These are phyloP conservation scores for Drosophila biarmipes DNA, from an alignment of 1,140 invertebrate genomes.

Conservation along the genomic window DNA sequence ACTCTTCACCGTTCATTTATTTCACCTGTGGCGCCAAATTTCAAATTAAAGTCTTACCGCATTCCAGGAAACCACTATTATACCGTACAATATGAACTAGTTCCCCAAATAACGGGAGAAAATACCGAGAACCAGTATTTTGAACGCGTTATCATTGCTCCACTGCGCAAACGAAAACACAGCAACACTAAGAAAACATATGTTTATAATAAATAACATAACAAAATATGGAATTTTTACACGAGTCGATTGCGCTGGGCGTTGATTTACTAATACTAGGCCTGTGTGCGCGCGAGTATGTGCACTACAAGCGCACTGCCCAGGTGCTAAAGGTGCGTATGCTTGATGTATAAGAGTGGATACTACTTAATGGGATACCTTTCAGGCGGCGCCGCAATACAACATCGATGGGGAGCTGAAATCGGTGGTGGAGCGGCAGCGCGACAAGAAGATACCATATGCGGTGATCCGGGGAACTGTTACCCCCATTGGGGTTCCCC, in stretches of 20 bases:
- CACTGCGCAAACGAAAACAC: neutral
- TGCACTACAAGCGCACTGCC: slow-evolving; percentile 88
- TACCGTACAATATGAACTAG: neutral
- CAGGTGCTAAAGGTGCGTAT: slow-evolving; percentile 87
- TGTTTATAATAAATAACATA: slow-evolving; percentile 16
- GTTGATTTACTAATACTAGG: slow-evolving; percentile 89
- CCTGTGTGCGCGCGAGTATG: slow-evolving; percentile 89
- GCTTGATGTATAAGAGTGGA: neutral
- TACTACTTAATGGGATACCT: slow-evolving; percentile 13
- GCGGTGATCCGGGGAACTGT: slow-evolving; percentile 90
- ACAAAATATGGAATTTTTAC: slow-evolving; percentile 72
- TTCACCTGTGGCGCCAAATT: neutral
- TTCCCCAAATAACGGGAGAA: neutral
- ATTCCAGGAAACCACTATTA: neutral
- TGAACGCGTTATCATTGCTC: neutral
- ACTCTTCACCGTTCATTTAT: no score
- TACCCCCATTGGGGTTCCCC: slow-evolving; percentile 89
- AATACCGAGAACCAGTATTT: neutral
- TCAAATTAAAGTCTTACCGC: neutral
- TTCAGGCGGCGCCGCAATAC: slow-evolving; percentile 88
- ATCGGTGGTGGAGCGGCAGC: slow-evolving; percentile 86
- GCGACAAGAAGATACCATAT: slow-evolving; percentile 88
- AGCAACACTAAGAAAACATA: slow-evolving; percentile 20
- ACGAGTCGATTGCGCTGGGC: slow-evolving; percentile 89
- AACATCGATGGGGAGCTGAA: slow-evolving; percentile 88